Conservation (phyloP, 1,140 invertebrate genomes). For the Tribolium madens region DNA sequence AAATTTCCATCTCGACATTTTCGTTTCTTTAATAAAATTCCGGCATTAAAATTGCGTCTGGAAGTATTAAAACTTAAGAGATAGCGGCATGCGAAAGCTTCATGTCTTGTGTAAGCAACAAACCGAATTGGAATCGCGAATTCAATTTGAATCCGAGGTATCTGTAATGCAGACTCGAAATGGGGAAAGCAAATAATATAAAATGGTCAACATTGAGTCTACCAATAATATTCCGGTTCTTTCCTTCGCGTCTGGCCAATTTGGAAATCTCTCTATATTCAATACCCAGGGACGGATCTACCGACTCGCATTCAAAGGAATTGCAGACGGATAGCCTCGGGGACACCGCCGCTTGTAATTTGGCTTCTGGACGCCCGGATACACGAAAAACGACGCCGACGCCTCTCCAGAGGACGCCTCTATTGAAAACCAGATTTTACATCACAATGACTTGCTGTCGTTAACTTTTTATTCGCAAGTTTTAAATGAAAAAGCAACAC, state of each 20-base stretch:
- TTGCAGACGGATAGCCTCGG: constrained; percentile 12
- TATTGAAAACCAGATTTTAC: background rate
- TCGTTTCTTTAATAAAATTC: constrained; percentile 31
- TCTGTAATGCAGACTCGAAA: constrained; percentile 40
- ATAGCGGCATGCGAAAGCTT: background rate
- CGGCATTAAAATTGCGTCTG: constrained; percentile 32
- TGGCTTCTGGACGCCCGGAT: constrained; percentile 10
- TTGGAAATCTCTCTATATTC: constrained; percentile 48
- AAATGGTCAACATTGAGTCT: constrained; percentile 50
- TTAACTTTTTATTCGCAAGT: too few relatives aligned
- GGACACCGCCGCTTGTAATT: constrained; percentile 24
- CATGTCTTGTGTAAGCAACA: constrained; percentile 46
- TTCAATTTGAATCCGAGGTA: constrained; percentile 48
- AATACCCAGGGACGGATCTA: constrained; percentile 39
- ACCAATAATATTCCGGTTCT: constrained; percentile 43
- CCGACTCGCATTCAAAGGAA: constrained; percentile 15
- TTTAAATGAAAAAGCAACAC: too few relatives aligned
- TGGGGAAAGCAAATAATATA: constrained; percentile 48
- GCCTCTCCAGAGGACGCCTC: background rate
- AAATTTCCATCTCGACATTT: constrained; percentile 1
- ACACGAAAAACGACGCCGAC: background rate
- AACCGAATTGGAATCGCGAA: constrained; percentile 47
- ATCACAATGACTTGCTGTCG: background rate
- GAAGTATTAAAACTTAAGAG: constrained; percentile 23
- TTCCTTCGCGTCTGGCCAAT: constrained; percentile 45